Evolutionary conservation across 1,140 invertebrate species (phyloP), one percentile per base, ranked within the genome.

Genomic region (Nasonia vitripennis): DNA sequence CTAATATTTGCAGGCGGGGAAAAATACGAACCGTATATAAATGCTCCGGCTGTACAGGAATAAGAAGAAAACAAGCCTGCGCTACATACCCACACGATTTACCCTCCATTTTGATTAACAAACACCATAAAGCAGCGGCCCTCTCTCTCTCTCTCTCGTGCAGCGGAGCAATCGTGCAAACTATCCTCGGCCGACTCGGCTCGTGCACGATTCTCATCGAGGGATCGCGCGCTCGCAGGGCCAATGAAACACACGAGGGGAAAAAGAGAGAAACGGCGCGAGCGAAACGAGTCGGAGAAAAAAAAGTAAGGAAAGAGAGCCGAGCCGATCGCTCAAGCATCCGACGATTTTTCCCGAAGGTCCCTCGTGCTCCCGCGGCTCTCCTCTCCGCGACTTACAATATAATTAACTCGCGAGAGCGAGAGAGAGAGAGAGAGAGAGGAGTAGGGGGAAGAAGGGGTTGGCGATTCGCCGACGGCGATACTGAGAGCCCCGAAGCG

Each of bases 71-170:
- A 73, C 70, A 81, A 51, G 7, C 41, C 71, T 48, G 45, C 27
- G 12, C 73, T 41, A 83, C 51, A 67, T 62, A 77, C 51, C 20
- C 11, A 79, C 45, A 73, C 77, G 67, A 84, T 74, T 84, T 73
- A 79, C 45, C 68, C 83, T 67, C 83, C 83, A 80, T 85, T 85
- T 80, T 85, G 78, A 85, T 80, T 85, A 85, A 85, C 83, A 85
- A 85, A 85, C 83, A 85, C 78, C 78, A 80, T 80, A 85, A 85
- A 85, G 67, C 68, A 45, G 27, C 27, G 11, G 23, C 68, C 27
- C 68, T 55, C 51, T 55, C 51, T 55, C 68, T 71, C 68, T 34
- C 31, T 37, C 70, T 73, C 67, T 84, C 77, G 62, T 79, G 70
- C 20, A n/a, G 17, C 17, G 6, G 17, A 62, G 55, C 78, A 67